A percentile compares a stretch with the other conserved stretches of the same genome.
phyloP scores from a whole-genome alignment of 1,140 invertebrate species.

The Trichoplusia ni region DNA sequence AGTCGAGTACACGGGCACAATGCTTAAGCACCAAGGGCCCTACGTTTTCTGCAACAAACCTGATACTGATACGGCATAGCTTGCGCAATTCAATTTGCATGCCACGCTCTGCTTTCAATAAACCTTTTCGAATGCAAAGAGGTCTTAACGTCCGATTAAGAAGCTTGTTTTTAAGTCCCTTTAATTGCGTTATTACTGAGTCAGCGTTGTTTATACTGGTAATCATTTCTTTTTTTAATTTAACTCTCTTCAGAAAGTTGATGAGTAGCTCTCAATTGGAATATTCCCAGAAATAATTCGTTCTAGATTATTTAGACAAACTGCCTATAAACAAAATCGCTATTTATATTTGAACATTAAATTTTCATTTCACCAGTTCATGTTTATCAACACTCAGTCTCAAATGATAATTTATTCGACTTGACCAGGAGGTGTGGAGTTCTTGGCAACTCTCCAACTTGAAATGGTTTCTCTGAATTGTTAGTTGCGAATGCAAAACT shows the following conservation, averaged over 20 bases:
- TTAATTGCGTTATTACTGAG: too few relatives aligned
- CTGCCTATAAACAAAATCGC: background rate
- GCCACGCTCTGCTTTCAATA: constrained; percentile 2
- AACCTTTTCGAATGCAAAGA: constrained; percentile 1
- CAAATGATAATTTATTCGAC: constrained; percentile 56
- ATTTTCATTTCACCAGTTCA: constrained; percentile 18
- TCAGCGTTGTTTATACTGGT: too few relatives aligned
- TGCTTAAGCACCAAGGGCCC: constrained; percentile 42
- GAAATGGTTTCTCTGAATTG: constrained; percentile 57
- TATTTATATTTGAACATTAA: constrained; percentile 15
- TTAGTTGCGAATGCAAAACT: constrained; percentile 56
- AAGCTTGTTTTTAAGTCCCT: too few relatives aligned
- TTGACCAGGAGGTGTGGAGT: constrained; percentile 51
- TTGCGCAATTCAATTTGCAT: constrained; percentile 20
- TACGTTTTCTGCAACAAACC: constrained; percentile 41
- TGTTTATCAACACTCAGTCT: constrained; percentile 39
- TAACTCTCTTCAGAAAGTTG: too few relatives aligned
- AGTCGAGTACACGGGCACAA: constrained; percentile 36
- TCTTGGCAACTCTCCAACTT: constrained; percentile 58
- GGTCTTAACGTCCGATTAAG: constrained; percentile 2
- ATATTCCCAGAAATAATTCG: background rate
- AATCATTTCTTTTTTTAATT: too few relatives aligned
- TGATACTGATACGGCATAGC: background rate
- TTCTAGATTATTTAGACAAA: background rate
- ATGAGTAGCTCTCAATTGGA: too few relatives aligned